Base-by-base conservation (phyloP, 2,888 invertebrate species). In the Ophion ellenae region DNA sequence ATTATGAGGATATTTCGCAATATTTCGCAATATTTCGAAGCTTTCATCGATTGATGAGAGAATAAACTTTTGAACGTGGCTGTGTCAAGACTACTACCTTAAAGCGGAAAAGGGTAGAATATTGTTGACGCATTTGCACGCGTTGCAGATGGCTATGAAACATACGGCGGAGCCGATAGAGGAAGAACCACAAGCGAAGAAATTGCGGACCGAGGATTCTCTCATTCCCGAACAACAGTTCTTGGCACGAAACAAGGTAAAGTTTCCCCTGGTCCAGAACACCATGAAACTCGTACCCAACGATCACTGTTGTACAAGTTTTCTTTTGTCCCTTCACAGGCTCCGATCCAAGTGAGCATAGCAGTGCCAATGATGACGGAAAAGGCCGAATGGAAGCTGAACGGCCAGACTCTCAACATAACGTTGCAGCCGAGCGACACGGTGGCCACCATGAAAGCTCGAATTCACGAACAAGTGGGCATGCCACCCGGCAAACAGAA, bases 401-500 rank as follows among this genome's bases (percentile, higher is more conserved):
- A 97, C 94, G 99, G 99, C 0, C 99, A 99, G 94, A 95, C 96
- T 86, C 94, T 99, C 90, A 96, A 96, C 76, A 95, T 99, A 80
- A 96, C 96, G 1, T 92, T 99, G 91, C 96, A 97, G 63, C 95
- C 98, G 17, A 95, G 96, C 17, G 97, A 98, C 88, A 95, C 96
- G 0, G 97, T 99, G n/a, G 96, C 97, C 17, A 97, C 96, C 78
- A 96, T 99, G 90, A 99, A 99, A 95, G 96, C 97, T 14, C 96
- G 97, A 93, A 96, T 99, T 89, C 96, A 97, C 87, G 97, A 98
- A 92, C 96, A 96, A 89, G 97, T 98, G 82, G 97, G 97, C 88
- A 98, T 99, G 97, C 98, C 99, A 66, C 98, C 97, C 24, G 98
- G 99, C 78, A 99, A 99, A 94, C 99, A 99, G 95, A 99, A 99